Evolutionary conservation across 2,113 vertebrate species (phyloP).

Genomic region (Columbina picui): DNA sequence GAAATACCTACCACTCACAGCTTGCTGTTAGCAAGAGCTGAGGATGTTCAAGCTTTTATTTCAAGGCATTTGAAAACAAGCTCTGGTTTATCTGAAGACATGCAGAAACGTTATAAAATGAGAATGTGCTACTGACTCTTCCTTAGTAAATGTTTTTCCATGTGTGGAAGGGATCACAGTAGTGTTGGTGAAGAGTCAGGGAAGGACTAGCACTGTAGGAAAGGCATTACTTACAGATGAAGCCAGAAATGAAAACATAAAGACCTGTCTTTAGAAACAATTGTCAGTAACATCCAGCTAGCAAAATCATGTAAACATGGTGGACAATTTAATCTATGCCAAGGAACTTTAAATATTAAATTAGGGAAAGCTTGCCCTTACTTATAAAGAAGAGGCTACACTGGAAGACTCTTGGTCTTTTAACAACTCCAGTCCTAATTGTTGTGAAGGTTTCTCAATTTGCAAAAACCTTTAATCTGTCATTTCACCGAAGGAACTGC

Average conservation of each 20-base stretch:
- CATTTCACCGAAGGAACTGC: background rate
- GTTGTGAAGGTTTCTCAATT: background rate
- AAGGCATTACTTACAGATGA: background rate
- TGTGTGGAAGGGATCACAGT: background rate
- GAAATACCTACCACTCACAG: background rate
- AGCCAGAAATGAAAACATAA: background rate
- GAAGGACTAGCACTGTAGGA: background rate
- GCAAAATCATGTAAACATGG: background rate
- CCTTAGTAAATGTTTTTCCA: background rate
- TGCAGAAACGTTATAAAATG: background rate
- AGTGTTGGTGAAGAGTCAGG: background rate
- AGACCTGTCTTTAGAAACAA: background rate
- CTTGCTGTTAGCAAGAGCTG: background rate
- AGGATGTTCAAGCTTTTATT: background rate
- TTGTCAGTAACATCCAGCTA: background rate
- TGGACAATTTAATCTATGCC: background rate
- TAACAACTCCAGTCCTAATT: background rate
- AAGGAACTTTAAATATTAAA: background rate
- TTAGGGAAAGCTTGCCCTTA: background rate
- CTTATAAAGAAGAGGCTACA: background rate
- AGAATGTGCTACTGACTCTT: background rate
- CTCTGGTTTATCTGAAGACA: background rate
- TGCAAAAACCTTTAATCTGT: background rate
- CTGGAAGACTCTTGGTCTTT: background rate
- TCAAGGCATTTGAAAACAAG: background rate